Evolutionary conservation across 2,113 vertebrate species (phyloP).

Genomic region (Nothocercus nigrocapillus): DNA sequence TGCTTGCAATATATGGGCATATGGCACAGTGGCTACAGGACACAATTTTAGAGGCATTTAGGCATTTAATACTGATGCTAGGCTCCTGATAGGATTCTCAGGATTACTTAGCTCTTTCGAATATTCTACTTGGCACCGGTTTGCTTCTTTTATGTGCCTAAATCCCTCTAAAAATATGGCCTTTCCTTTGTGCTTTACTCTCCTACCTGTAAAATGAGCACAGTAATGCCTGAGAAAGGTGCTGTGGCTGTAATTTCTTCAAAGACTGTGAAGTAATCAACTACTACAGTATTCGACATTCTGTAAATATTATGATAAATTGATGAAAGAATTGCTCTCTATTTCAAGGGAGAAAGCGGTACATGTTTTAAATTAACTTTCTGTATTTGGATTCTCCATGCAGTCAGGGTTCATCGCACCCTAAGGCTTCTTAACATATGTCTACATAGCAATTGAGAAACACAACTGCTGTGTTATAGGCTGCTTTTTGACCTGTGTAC

Average conservation of each 20-base stretch:
- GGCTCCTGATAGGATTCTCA: neutral
- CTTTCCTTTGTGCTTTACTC: neutral
- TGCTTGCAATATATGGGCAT: neutral
- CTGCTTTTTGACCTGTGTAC: neutral
- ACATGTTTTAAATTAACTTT: conserved; percentile 14
- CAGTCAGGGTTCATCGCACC: neutral
- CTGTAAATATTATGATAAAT: neutral
- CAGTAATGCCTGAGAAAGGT: neutral
- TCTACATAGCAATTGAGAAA: neutral
- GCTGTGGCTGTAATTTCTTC: neutral
- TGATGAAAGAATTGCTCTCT: neutral
- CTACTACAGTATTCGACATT: neutral
- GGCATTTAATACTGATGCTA: neutral
- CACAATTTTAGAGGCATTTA: neutral
- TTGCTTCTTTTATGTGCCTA: neutral
- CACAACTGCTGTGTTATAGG: neutral
- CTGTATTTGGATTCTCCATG: neutral
- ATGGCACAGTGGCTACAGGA: neutral
- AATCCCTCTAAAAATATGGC: neutral
- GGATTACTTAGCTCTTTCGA: neutral
- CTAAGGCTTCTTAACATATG: neutral
- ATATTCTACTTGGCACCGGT: neutral
- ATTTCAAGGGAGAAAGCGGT: neutral
- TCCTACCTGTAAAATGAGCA: neutral
- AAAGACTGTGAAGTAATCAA: neutral